Evolutionary conservation across 1,140 invertebrate species (phyloP).

Genomic region (Solenopsis fugax): DNA sequence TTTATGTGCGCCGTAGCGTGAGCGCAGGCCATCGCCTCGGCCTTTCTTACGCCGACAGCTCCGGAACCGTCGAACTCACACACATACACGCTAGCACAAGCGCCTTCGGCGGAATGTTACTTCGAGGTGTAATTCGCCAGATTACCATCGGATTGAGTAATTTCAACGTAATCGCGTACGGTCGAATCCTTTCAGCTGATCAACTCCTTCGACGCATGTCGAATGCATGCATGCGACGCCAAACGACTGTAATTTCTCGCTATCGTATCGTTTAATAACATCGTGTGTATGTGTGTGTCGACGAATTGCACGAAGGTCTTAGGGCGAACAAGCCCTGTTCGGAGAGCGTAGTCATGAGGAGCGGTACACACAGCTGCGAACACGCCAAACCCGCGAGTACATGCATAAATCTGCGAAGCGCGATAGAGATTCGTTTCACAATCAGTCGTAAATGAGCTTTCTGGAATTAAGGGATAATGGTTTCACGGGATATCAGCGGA

Average conservation of each 20-base stretch:
- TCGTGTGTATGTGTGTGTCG: neutral
- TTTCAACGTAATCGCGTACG: slow-evolving; percentile 58
- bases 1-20: slow-evolving; percentile 77
- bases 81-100: neutral
- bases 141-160: slow-evolving; percentile 73
- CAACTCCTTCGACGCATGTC: slow-evolving; percentile 22
- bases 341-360: neutral
- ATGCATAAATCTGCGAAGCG: neutral
- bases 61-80: slow-evolving; percentile 1
- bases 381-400: neutral
- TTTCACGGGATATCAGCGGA: neutral
- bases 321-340: neutral
- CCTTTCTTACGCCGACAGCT: slow-evolving; percentile 5
- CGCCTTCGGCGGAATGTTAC: slow-evolving; percentile 17
- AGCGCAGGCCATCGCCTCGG: slow-evolving; percentile 65
- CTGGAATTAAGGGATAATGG: slow-evolving; percentile 1
- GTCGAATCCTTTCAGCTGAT: slow-evolving; percentile 34
- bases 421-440: neutral
- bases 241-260: slow-evolving; percentile 49
- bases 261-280: slow-evolving; percentile 48
- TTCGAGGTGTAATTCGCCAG: slow-evolving; percentile 61
- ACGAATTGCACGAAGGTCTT: neutral
- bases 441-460: neutral
- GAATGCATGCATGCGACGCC: slow-evolving; percentile 41
- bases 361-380: neutral